Evolutionary conservation across 2,797 vertebrate genomes (phyloP).

Genomic region (Limnodromus scolopaceus): DNA sequence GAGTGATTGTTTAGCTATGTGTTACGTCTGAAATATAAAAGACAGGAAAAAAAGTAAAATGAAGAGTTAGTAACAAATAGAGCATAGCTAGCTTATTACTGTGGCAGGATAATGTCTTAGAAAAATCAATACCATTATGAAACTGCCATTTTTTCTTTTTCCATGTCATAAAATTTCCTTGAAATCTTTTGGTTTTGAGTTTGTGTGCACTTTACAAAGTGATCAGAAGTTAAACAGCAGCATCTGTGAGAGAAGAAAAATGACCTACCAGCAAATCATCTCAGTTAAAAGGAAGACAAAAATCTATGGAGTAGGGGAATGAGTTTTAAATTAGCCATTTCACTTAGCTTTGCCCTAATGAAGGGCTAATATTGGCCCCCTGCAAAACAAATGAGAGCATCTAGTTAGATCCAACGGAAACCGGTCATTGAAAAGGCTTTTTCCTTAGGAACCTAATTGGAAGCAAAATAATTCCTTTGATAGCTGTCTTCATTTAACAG

Average conservation of each 20-base stretch:
- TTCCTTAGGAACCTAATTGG: conserved; percentile 41
- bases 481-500: conserved; percentile 56
- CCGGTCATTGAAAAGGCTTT: conserved; percentile 31
- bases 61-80: neutral
- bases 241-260: conserved; percentile 47
- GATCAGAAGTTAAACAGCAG: conserved; percentile 62
- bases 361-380: conserved; percentile 50
- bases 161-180: conserved; percentile 15
- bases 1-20: neutral
- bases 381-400: conserved; percentile 58
- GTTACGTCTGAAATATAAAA: conserved; percentile 2
- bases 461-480: conserved; percentile 54
- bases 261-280: conserved; percentile 33
- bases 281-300: conserved; percentile 62
- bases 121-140: neutral
- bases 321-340: conserved; percentile 65
- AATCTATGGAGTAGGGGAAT: conserved; percentile 26
- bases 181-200: neutral
- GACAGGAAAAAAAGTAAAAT: neutral
- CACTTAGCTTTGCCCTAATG: conserved; percentile 52
- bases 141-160: conserved; percentile 13
- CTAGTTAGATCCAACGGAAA: conserved; percentile 49
- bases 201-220: neutral
- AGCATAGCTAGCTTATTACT: conserved; percentile 1
- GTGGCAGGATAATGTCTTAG: neutral